Conservation (phyloP, 2,888 invertebrate genomes). For the Lasioglossum pauxillum region DNA sequence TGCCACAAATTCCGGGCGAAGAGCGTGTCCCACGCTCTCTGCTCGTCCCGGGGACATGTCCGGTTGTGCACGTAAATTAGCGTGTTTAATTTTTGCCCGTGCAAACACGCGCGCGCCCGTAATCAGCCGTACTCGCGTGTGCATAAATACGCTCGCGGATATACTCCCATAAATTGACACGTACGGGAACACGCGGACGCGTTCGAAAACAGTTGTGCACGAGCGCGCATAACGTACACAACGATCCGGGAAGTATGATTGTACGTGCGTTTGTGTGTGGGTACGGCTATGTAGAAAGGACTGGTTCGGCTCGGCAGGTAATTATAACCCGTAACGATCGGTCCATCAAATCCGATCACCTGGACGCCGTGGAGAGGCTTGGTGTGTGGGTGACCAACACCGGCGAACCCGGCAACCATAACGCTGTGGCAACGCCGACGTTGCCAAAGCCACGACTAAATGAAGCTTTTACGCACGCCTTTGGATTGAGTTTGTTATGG, state of each 20-base stretch:
- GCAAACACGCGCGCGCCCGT: constrained; percentile 39
- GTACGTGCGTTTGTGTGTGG: neutral
- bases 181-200: constrained; percentile 25
- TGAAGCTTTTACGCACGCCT: constrained; percentile 79
- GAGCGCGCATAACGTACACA: neutral
- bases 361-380: constrained; percentile 52
- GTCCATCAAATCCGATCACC: constrained; percentile 81
- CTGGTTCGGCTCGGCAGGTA: constrained; percentile 76
- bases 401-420: constrained; percentile 38
- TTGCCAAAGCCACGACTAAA: constrained; percentile 72
- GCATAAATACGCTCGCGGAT: constrained; percentile 50
- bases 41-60: neutral
- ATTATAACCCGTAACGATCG: constrained; percentile 82
- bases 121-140: constrained; percentile 49
- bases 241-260: neutral
- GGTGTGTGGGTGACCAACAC: constrained; percentile 46
- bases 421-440: constrained; percentile 55
- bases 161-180: constrained; percentile 59
- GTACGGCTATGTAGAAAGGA: constrained; percentile 47
- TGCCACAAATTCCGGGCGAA: neutral
- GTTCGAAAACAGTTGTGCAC: constrained; percentile 8
- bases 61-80: constrained; percentile 41
- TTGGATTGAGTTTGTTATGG: constrained; percentile 79
- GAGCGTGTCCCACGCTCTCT: neutral
- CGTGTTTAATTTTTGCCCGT: constrained; percentile 42